Conservation (phyloP, 2,113 vertebrate species). For the Coreoperca whiteheadi region DNA sequence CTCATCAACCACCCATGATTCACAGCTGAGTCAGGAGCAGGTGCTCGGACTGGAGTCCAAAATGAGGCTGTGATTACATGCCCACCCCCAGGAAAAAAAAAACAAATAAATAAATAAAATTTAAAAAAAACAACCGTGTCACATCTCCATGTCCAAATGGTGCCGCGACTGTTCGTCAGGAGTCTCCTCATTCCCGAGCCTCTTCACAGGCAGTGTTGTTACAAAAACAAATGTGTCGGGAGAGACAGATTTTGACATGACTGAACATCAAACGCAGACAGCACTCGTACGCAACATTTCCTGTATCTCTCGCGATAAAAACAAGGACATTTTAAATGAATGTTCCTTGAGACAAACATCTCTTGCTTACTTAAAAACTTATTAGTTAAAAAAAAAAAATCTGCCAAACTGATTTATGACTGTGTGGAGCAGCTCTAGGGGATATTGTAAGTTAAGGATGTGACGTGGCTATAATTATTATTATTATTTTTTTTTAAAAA, state of each 20-base stretch:
- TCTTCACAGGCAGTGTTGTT: constrained; percentile 9
- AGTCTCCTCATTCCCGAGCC: background rate
- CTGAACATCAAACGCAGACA: background rate
- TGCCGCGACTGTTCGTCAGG: constrained; percentile 5
- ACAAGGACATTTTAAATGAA: background rate
- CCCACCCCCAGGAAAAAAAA: background rate
- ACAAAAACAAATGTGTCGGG: constrained; percentile 30
- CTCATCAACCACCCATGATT: constrained; percentile 49
- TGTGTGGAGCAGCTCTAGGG: background rate
- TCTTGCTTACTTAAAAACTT: constrained; percentile 26
- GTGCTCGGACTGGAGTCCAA: constrained; percentile 47
- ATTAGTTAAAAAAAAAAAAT: no score
- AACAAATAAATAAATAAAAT: no score
- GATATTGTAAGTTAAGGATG: background rate
- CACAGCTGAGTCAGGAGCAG: constrained; percentile 74
- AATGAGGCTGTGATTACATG: constrained; percentile 27
- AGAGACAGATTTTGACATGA: constrained; percentile 6
- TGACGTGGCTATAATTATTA: background rate
- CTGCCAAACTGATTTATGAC: background rate
- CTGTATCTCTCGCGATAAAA: background rate
- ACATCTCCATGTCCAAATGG: constrained; percentile 3
- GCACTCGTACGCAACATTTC: background rate
- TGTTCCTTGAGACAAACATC: background rate
- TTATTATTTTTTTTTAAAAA: background rate
- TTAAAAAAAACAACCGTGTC: no score